phyloP scores from a whole-genome alignment of 1,140 invertebrate genomes.

The Caenorhabditis tropicalis region DNA sequence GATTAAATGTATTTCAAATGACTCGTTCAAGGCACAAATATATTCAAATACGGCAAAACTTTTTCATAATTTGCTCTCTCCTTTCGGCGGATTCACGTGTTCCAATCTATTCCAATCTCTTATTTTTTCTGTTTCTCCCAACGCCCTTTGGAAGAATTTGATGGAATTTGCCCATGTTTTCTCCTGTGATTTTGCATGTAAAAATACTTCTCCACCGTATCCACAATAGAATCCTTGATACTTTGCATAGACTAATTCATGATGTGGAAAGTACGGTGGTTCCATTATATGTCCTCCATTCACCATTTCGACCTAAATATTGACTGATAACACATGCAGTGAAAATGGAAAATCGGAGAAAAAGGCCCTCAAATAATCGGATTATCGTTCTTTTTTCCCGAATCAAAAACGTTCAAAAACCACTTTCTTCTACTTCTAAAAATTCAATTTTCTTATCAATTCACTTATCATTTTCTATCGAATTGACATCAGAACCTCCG shows the following conservation, averaged over 20 bases:
- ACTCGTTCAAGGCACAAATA: no score
- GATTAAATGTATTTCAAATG: no score
- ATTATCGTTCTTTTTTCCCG: neutral
- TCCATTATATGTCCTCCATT: slow-evolving; percentile 55
- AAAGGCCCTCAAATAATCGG: neutral
- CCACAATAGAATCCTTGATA: slow-evolving; percentile 54
- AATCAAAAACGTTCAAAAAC: no score
- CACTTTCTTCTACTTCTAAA: no score
- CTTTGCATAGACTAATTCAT: slow-evolving; percentile 50
- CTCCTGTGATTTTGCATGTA: slow-evolving; percentile 49
- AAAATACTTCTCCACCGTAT: slow-evolving; percentile 47
- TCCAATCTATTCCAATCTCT: slow-evolving; percentile 38
- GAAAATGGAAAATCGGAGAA: no score
- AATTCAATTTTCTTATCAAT: no score
- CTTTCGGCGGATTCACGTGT: neutral
- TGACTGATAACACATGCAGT: neutral
- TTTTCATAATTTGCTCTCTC: neutral
- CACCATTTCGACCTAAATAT: slow-evolving; percentile 18
- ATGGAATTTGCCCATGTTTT: slow-evolving; percentile 37
- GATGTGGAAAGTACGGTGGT: slow-evolving; percentile 50
- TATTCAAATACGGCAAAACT: no score
- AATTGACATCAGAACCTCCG: no score
- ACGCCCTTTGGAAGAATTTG: slow-evolving; percentile 39
- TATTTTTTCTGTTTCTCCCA: slow-evolving; percentile 26
- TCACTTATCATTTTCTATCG: no score